Percentiles rank a stretch among this genome's conserved stretches.
These are phyloP conservation scores for Heteractis magnifica DNA, from an alignment of 92 coral and sea anemone species.

Conservation along the genomic window DNA sequence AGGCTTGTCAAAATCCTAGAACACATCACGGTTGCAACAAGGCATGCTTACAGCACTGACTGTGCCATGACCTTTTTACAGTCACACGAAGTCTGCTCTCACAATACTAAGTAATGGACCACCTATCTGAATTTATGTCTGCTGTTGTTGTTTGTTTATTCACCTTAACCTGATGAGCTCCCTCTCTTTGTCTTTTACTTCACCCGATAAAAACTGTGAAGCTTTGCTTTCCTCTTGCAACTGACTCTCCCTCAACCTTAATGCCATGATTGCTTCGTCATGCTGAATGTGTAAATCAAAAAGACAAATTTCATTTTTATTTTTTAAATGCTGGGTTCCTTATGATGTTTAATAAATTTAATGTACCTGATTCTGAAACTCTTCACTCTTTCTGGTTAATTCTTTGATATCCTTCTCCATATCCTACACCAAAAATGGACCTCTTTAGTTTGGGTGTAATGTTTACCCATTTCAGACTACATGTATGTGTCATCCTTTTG, in stretches of 20 bases:
- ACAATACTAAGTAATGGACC: too few species aligned
- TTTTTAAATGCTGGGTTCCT: not conserved
- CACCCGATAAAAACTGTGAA: slow-evolving; percentile 17
- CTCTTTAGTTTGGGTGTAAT: too few species aligned
- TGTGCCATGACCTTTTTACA: too few species aligned
- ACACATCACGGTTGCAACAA: too few species aligned
- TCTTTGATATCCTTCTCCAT: slow-evolving; percentile 33
- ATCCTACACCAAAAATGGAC: slow-evolving; percentile 10
- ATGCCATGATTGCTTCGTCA: slow-evolving; percentile 47
- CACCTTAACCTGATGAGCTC: slow-evolving; percentile 51
- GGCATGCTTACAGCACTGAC: too few species aligned
- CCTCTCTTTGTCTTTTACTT: slow-evolving; percentile 18
- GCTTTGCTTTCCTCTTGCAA: slow-evolving; percentile 62
- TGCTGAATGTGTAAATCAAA: not conserved
- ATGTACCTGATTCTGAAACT: slow-evolving; percentile 34
- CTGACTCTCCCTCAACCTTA: slow-evolving; percentile 60
- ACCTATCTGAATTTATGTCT: not conserved
- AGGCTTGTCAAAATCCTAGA: too few species aligned
- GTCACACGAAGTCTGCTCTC: too few species aligned
- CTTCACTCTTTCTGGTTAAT: slow-evolving; percentile 45
- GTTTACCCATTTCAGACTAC: too few species aligned
- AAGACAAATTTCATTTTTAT: not conserved
- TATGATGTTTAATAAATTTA: not conserved
- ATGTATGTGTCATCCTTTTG: too few species aligned
- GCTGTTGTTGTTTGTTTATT: not conserved